phyloP scores from a whole-genome alignment of 2,113 vertebrate species.

The Irena cyanogastra region DNA sequence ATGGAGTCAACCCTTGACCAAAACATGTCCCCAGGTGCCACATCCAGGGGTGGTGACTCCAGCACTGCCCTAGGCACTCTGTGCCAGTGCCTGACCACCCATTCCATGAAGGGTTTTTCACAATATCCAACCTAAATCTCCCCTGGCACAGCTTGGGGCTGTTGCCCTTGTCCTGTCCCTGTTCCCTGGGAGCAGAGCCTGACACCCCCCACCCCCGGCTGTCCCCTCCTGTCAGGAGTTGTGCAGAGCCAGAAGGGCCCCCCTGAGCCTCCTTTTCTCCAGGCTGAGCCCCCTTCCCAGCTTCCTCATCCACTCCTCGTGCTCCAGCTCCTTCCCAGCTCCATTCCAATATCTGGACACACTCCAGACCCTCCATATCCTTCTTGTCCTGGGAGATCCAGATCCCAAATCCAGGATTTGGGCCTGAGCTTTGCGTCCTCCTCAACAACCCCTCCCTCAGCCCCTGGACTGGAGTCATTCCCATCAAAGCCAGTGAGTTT shows the following conservation, averaged over 20 bases:
- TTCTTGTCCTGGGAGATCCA: background rate
- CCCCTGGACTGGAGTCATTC: background rate
- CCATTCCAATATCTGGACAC: rapidly evolving
- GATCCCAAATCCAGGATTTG: background rate
- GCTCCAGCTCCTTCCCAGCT: background rate
- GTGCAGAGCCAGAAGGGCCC: background rate
- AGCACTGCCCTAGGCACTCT: background rate
- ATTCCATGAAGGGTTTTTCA: background rate
- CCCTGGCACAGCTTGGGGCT: background rate
- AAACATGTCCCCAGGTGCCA: rapidly evolving
- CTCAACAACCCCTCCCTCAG: background rate
- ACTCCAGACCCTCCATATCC: rapidly evolving
- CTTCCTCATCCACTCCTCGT: rapidly evolving
- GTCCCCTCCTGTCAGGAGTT: background rate
- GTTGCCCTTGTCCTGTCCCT: background rate
- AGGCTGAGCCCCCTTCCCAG: background rate
- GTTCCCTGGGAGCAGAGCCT: background rate
- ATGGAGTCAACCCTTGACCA: no score
- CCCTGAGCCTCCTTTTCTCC: background rate
- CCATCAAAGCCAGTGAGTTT: rapidly evolving
- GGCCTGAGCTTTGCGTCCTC: background rate
- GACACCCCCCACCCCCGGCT: rapidly evolving
- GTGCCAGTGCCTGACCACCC: background rate
- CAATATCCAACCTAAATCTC: background rate
- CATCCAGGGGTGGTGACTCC: background rate